A percentile compares a stretch with the other conserved stretches of the same genome.
These are phyloP conservation scores for Ctenicera cuprea DNA, from an alignment of 2,888 invertebrate genomes.

Conservation along the genomic window DNA sequence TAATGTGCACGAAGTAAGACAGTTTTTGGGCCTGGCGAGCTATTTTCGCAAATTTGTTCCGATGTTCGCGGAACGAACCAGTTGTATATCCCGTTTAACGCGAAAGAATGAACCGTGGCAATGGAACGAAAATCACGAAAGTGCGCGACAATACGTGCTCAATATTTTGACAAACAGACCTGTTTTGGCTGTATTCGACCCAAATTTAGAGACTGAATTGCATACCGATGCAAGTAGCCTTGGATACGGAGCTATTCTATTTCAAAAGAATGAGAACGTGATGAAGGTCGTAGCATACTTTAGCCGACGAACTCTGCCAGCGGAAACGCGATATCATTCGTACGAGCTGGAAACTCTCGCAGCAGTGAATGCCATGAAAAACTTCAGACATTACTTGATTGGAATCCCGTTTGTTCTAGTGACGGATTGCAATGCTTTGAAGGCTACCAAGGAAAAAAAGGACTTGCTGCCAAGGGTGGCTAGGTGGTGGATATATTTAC, in stretches of 20 bases:
- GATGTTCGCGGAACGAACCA: not conserved
- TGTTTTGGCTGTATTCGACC: conserved; percentile 27
- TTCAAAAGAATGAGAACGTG: conserved; percentile 49
- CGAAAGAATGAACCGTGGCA: conserved; percentile 8
- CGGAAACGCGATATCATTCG: conserved; percentile 1
- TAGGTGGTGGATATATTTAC: conserved; percentile 62
- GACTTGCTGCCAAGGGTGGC: conserved; percentile 60
- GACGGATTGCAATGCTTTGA: conserved; percentile 58
- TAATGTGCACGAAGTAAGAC: conserved; percentile 27
- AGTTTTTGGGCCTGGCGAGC: conserved; percentile 26
- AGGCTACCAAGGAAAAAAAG: conserved; percentile 53
- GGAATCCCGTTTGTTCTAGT: conserved; percentile 35
- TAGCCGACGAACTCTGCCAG: conserved; percentile 58
- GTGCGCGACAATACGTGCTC: conserved; percentile 13
- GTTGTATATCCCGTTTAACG: not conserved
- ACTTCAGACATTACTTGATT: not conserved
- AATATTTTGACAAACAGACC: conserved; percentile 3
- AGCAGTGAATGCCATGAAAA: not conserved
- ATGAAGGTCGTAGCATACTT: conserved; percentile 60
- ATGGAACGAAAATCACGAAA: not conserved
- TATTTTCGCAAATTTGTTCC: conserved; percentile 34
- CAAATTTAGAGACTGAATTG: not conserved
- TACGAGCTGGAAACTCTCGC: conserved; percentile 20
- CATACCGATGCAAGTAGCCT: conserved; percentile 54
- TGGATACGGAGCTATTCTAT: conserved; percentile 54